phyloP scores from a whole-genome alignment of 2,113 vertebrate genomes.

The Percopsis transmontana region DNA sequence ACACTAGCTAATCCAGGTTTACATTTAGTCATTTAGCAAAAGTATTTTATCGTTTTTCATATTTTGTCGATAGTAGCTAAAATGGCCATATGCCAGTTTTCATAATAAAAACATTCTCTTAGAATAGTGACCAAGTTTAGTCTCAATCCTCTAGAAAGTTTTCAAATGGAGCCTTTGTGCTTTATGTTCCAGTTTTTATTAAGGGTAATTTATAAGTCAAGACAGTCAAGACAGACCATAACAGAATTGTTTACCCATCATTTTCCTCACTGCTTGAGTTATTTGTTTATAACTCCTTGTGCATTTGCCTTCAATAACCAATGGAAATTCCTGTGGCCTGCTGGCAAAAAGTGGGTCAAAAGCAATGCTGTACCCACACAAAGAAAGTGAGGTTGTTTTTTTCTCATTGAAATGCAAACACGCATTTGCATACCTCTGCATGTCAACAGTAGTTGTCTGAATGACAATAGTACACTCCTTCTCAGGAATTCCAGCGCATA shows the following conservation, averaged over 20 bases:
- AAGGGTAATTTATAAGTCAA: too few species aligned
- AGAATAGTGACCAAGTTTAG: too few species aligned
- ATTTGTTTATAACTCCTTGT: conserved; percentile 46
- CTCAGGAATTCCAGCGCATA: conserved; percentile 50
- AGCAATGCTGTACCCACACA: conserved; percentile 40
- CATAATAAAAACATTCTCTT: too few species aligned
- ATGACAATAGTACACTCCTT: conserved; percentile 62
- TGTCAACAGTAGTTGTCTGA: conserved; percentile 58
- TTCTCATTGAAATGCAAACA: conserved; percentile 78
- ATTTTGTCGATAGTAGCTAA: too few species aligned
- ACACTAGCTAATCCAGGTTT: neutral
- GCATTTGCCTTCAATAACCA: conserved; percentile 59
- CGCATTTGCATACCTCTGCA: conserved; percentile 71
- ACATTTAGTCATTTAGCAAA: too few species aligned
- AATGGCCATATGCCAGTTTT: too few species aligned
- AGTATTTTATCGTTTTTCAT: too few species aligned
- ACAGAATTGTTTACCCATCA: too few species aligned
- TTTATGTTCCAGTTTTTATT: too few species aligned
- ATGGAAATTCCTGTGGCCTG: conserved; percentile 52
- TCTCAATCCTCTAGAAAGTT: too few species aligned
- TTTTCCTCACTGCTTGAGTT: neutral
- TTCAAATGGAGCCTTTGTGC: too few species aligned
- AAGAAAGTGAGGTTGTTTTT: conserved; percentile 65
- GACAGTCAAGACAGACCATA: too few species aligned
- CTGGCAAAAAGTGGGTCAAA: conserved; percentile 21